Percentiles rank a stretch among this genome's conserved stretches.
Evolutionary conservation across 2,888 invertebrate genomes (phyloP).

Genomic region (Agrochola litura): DNA sequence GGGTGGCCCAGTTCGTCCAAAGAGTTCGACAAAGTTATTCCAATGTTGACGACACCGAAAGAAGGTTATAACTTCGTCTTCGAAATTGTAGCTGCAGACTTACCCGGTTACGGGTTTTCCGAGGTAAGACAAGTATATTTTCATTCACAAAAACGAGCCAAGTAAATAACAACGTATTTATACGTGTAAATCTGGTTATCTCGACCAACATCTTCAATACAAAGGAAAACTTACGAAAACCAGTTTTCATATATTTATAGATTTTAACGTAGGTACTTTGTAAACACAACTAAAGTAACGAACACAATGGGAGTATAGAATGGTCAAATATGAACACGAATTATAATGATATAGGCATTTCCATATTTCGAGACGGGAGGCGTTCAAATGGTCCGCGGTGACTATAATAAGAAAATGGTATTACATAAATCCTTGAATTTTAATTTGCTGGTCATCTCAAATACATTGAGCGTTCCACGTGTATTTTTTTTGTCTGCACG

Average conservation of each 20-base stretch:
- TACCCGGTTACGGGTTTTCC: conserved; percentile 94
- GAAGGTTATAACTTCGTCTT: conserved; percentile 91
- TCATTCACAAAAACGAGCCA: conserved; percentile 3
- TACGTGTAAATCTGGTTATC: conserved; percentile 9
- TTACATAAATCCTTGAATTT: conserved; percentile 32
- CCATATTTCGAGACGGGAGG: conserved; percentile 26
- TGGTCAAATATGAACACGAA: conserved; percentile 15
- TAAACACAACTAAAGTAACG: background rate
- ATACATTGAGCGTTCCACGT: conserved; percentile 34
- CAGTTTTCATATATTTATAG: conserved; percentile 24
- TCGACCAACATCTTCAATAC: conserved; percentile 36
- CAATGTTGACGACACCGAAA: conserved; percentile 90
- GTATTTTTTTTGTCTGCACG: background rate
- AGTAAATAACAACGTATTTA: conserved; percentile 3
- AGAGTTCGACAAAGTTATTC: conserved; percentile 95
- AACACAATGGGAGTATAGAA: background rate
- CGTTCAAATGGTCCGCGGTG: background rate
- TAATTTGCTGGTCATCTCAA: conserved; percentile 10
- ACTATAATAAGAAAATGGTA: conserved; percentile 5
- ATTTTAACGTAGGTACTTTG: conserved; percentile 26
- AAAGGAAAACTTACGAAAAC: conserved; percentile 31
- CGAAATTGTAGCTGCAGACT: conserved; percentile 92
- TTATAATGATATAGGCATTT: conserved; percentile 15
- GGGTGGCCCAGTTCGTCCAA: conserved; percentile 97
- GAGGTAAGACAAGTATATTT: conserved; percentile 81